These are phyloP conservation scores for Rhaphigaster nebulosa DNA, from an alignment of 2,888 invertebrate genomes.

Conservation along the genomic window DNA sequence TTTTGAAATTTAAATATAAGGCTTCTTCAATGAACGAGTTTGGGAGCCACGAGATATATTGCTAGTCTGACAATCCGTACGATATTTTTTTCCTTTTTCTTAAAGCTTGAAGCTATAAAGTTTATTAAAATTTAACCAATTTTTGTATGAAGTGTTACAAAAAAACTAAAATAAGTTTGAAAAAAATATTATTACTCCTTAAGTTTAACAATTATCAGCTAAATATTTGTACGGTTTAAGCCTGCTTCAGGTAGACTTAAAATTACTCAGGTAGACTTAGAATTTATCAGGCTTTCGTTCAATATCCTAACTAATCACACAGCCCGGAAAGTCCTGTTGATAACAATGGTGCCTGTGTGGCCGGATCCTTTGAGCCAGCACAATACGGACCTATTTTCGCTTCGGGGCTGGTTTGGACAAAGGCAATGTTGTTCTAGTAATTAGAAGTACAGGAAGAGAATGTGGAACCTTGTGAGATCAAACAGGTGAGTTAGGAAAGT, in stretches of 20 bases:
- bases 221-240: background rate
- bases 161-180: too few species aligned
- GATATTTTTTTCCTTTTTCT: too few species aligned
- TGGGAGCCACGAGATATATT: too few species aligned
- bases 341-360: background rate
- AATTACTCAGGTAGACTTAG: background rate
- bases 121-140: too few species aligned
- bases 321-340: background rate
- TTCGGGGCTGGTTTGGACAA: background rate
- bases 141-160: too few species aligned
- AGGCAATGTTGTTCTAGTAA: background rate
- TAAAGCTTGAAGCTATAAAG: too few species aligned
- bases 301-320: background rate
- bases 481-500: background rate
- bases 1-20: too few species aligned
- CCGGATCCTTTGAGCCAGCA: background rate
- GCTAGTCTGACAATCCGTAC: too few species aligned
- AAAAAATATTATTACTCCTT: background rate
- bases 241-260: background rate
- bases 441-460: background rate
- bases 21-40: too few species aligned
- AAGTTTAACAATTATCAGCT: background rate
- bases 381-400: background rate
- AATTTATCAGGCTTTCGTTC: background rate
- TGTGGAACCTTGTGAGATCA: background rate